Evolutionary conservation across 1,140 invertebrate species (phyloP).

Genomic region (Panulirus ornatus): DNA sequence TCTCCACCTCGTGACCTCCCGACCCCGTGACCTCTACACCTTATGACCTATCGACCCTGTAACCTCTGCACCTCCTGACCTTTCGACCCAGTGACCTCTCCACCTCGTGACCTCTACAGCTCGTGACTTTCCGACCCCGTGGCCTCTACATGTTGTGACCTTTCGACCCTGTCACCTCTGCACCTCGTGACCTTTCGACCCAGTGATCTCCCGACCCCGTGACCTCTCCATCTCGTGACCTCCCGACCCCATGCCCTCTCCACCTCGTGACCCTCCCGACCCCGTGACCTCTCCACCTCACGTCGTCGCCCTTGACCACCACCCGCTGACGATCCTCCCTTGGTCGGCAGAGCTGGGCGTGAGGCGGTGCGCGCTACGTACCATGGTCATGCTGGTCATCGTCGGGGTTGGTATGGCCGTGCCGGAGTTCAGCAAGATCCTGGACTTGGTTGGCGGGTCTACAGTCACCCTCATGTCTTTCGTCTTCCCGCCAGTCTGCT

Average conservation of each 20-base stretch:
- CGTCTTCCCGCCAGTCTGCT: slow-evolving; percentile 90
- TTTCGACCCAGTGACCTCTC: too few species aligned
- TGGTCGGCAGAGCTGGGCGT: slow-evolving; percentile 86
- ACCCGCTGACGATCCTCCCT: slow-evolving; percentile 13
- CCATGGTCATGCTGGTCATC: slow-evolving; percentile 84
- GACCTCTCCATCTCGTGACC: background rate
- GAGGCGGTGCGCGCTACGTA: slow-evolving; percentile 86
- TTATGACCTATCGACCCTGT: too few species aligned
- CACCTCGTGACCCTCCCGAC: background rate
- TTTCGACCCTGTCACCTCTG: too few species aligned
- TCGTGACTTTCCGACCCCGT: too few species aligned
- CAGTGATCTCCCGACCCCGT: too few species aligned
- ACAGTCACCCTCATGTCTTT: slow-evolving; percentile 90
- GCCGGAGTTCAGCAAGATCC: slow-evolving; percentile 91
- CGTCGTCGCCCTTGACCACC: background rate
- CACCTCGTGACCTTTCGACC: too few species aligned
- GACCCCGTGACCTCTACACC: too few species aligned
- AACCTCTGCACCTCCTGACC: too few species aligned
- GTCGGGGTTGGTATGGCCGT: slow-evolving; percentile 89
- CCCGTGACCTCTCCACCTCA: background rate
- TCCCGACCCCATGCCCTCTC: background rate
- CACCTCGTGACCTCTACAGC: too few species aligned
- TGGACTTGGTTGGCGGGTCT: slow-evolving; percentile 91
- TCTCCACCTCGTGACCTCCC: too few species aligned
- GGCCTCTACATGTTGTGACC: too few species aligned